Conservation (phyloP, 2,113 vertebrate species). For the Microcebus griseorufus region DNA sequence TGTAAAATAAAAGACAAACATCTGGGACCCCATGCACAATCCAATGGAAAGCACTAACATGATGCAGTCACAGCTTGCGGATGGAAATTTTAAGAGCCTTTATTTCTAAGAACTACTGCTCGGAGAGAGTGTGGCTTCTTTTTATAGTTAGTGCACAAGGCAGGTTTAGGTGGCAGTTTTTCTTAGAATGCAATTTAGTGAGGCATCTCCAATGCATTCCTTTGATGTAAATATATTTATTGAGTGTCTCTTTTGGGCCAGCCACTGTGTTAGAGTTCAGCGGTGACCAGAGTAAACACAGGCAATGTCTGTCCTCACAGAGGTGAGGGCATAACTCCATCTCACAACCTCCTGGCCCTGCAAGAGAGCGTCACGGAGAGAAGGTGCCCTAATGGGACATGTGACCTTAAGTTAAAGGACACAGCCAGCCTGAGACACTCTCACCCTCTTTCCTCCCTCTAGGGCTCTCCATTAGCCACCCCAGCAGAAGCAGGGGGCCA, state of each 20-base stretch:
- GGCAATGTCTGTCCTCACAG: background rate
- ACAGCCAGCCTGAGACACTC: background rate
- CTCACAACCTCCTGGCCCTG: background rate
- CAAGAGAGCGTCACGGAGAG: background rate
- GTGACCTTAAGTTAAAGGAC: background rate
- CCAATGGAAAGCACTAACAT: constrained; percentile 23
- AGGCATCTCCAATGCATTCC: background rate
- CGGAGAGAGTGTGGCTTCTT: background rate
- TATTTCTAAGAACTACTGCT: constrained; percentile 62
- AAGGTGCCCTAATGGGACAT: background rate
- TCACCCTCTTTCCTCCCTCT: background rate
- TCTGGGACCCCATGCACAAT: constrained; percentile 44
- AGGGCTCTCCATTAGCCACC: background rate
- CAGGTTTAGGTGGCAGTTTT: constrained; percentile 28
- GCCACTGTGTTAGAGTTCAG: background rate
- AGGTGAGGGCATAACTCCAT: background rate
- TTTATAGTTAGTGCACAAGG: background rate
- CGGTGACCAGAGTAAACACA: background rate
- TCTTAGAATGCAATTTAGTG: background rate
- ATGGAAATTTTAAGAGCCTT: constrained; percentile 57
- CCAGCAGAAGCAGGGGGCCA: background rate
- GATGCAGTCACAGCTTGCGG: constrained; percentile 37
- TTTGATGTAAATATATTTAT: background rate
- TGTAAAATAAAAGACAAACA: constrained; percentile 67
- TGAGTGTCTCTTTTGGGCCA: background rate